These are phyloP conservation scores for Entomobrya proxima DNA, from an alignment of 2,888 invertebrate species.

Conservation along the genomic window DNA sequence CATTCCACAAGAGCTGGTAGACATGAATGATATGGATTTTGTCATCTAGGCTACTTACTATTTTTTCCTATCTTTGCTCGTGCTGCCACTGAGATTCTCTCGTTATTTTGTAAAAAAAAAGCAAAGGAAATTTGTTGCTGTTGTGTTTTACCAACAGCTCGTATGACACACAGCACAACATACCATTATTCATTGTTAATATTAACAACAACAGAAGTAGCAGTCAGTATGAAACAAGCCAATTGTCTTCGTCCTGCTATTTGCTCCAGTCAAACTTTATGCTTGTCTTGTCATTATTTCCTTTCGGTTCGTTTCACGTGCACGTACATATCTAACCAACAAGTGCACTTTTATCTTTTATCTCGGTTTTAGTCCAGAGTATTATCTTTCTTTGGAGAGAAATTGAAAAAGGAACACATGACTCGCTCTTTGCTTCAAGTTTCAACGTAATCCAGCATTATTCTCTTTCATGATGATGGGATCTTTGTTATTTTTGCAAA, in stretches of 20 bases:
- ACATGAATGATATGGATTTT: conserved; percentile 24
- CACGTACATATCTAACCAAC: background rate
- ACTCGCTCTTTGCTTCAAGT: background rate
- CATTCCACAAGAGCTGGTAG: background rate
- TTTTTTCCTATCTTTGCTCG: background rate
- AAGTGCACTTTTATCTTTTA: background rate
- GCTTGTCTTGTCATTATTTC: conserved; percentile 31
- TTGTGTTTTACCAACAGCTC: background rate
- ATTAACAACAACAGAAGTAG: background rate
- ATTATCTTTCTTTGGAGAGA: background rate
- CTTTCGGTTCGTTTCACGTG: conserved; percentile 19
- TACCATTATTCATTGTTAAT: too few relatives aligned
- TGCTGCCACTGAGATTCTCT: background rate
- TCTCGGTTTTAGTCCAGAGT: background rate
- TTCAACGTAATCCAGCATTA: too few relatives aligned
- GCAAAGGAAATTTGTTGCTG: background rate
- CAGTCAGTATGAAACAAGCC: background rate
- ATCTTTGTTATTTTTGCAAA: conserved; percentile 7
- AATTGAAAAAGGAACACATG: conserved; percentile 16
- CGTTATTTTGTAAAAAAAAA: background rate
- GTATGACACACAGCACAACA: background rate
- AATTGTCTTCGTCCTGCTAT: conserved; percentile 11
- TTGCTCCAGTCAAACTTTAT: conserved; percentile 28
- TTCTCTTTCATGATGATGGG: too few relatives aligned
- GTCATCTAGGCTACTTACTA: conserved; percentile 8